Conservation (phyloP, 1,140 invertebrate species). For the Drosophila truncata region DNA sequence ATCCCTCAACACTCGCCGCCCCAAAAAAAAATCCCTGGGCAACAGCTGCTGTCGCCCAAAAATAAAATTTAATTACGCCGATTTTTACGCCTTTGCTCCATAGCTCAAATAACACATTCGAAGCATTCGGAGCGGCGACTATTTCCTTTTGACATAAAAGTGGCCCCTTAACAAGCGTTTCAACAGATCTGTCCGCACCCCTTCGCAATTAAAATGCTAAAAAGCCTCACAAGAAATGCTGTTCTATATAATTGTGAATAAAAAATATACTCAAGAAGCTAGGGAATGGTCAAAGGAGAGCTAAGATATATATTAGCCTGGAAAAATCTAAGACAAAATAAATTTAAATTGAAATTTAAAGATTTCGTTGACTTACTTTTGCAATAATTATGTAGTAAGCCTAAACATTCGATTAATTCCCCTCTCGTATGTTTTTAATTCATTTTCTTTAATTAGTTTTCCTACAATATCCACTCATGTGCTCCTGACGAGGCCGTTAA, state of each 20-base stretch:
- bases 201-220: slow-evolving; percentile 78
- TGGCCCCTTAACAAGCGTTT: slow-evolving; percentile 80
- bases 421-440: background rate
- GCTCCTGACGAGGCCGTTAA: slow-evolving; percentile 47
- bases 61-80: slow-evolving; percentile 83
- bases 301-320: background rate
- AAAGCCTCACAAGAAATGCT: slow-evolving; percentile 46
- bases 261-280: background rate
- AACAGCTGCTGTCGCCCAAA: slow-evolving; percentile 45
- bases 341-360: background rate
- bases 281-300: background rate
- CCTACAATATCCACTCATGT: slow-evolving; percentile 14
- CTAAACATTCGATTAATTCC: background rate
- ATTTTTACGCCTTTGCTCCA: slow-evolving; percentile 78
- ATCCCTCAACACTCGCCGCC: slow-evolving; percentile 70
- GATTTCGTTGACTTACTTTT: background rate
- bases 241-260: background rate
- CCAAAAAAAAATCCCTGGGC: slow-evolving; percentile 46
- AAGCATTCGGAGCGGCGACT: slow-evolving; percentile 37
- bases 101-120: slow-evolving; percentile 76
- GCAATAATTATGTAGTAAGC: background rate
- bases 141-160: slow-evolving; percentile 82
- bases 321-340: background rate
- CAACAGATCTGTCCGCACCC: slow-evolving; percentile 79
- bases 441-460: slow-evolving; percentile 4